phyloP scores from a whole-genome alignment of 1,140 invertebrate species.

The Solenopsis invicta region DNA sequence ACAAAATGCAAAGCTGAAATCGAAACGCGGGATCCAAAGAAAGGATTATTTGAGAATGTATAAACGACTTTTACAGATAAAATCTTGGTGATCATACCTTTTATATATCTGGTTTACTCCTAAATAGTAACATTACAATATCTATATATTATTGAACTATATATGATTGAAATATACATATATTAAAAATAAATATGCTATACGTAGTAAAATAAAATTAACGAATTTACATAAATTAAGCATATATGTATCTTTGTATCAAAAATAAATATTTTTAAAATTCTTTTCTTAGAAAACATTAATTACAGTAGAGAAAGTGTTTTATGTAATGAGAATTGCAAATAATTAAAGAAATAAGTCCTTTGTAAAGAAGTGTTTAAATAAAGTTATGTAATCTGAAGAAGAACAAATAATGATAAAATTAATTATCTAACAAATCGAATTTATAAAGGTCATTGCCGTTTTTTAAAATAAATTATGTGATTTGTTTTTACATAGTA shows the following conservation, averaged over 20 bases:
- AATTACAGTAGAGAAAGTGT: background rate
- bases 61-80: background rate
- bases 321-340: no score
- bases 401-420: no score
- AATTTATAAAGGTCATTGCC: no score
- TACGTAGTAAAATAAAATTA: background rate
- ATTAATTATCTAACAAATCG: no score
- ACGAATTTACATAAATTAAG: background rate
- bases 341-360: no score
- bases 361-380: no score
- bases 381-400: no score
- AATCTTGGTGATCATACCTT: background rate
- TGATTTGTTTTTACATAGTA: no score
- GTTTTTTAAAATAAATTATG: no score
- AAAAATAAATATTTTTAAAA: background rate
- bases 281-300: background rate
- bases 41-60: slow-evolving; percentile 27
- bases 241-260: background rate
- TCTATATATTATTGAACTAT: background rate
- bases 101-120: slow-evolving; percentile 7
- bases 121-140: background rate
- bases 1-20: slow-evolving; percentile 59
- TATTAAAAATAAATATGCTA: background rate
- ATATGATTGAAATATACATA: background rate
- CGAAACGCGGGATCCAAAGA: background rate